A percentile compares a stretch with the other conserved stretches of the same genome.
These are phyloP conservation scores for Lophochroa leadbeateri DNA, from an alignment of 2,113 vertebrate genomes.

Conservation along the genomic window DNA sequence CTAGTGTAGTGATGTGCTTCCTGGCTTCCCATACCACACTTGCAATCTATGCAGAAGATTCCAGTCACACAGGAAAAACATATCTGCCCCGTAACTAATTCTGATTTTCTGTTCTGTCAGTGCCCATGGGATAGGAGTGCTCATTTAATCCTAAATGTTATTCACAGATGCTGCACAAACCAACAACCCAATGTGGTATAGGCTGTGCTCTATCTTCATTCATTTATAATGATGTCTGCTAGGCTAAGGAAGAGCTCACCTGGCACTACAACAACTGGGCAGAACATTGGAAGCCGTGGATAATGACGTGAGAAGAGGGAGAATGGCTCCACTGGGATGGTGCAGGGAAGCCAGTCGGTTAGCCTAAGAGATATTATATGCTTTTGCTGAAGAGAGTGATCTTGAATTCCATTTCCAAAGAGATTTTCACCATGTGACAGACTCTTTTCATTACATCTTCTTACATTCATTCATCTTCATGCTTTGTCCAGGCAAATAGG, in stretches of 20 bases:
- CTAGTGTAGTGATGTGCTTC: neutral
- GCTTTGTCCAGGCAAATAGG: neutral
- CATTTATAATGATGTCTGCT: neutral
- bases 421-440: neutral
- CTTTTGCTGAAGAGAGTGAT: neutral
- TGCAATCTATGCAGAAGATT: neutral
- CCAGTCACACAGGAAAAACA: neutral
- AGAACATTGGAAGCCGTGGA: neutral
- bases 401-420: neutral
- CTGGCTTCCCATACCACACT: neutral
- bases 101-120: neutral
- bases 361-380: neutral
- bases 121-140: neutral
- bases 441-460: neutral
- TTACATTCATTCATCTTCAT: neutral
- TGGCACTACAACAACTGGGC: neutral
- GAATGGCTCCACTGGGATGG: neutral
- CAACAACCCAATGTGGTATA: neutral
- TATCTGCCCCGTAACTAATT: neutral
- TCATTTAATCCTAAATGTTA: neutral
- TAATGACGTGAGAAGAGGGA: neutral
- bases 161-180: neutral
- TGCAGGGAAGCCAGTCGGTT: neutral
- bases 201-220: neutral
- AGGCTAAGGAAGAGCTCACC: neutral